Evolutionary conservation across 1,140 invertebrate species (phyloP).

Genomic region (Belonocnema kinseyi): DNA sequence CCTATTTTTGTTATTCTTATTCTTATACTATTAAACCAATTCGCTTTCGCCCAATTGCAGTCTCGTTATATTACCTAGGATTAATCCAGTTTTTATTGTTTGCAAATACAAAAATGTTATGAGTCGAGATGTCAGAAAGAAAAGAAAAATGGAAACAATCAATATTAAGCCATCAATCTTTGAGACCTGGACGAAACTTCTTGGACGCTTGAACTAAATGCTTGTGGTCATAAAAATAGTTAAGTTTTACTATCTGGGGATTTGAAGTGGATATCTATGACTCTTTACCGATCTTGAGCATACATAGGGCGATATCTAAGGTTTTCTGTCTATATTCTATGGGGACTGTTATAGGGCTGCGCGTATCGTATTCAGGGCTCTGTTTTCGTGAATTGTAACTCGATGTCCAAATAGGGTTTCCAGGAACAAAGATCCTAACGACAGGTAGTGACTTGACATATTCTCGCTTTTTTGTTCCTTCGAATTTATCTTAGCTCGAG

Average conservation of each 20-base stretch:
- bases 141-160: too few relatives aligned
- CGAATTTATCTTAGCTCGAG: neutral
- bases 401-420: slow-evolving; percentile 65
- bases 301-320: slow-evolving; percentile 38
- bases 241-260: slow-evolving; percentile 25
- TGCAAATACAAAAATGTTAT: too few relatives aligned
- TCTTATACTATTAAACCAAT: too few relatives aligned
- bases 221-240: slow-evolving; percentile 37
- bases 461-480: slow-evolving; percentile 15
- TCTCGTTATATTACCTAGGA: too few relatives aligned
- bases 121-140: too few relatives aligned
- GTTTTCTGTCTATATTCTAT: slow-evolving; percentile 29
- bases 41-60: too few relatives aligned
- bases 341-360: slow-evolving; percentile 62
- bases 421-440: slow-evolving; percentile 46
- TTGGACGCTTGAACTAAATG: slow-evolving; percentile 27
- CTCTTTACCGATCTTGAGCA: slow-evolving; percentile 34
- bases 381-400: slow-evolving; percentile 67
- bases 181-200: neutral
- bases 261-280: slow-evolving; percentile 33
- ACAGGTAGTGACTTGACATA: slow-evolving; percentile 11
- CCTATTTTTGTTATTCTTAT: too few relatives aligned
- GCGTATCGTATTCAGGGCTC: slow-evolving; percentile 59
- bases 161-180: too few relatives aligned
- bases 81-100: too few relatives aligned